Evolutionary conservation across 2,888 invertebrate species (phyloP).

Genomic region (Craniophora ligustri): DNA sequence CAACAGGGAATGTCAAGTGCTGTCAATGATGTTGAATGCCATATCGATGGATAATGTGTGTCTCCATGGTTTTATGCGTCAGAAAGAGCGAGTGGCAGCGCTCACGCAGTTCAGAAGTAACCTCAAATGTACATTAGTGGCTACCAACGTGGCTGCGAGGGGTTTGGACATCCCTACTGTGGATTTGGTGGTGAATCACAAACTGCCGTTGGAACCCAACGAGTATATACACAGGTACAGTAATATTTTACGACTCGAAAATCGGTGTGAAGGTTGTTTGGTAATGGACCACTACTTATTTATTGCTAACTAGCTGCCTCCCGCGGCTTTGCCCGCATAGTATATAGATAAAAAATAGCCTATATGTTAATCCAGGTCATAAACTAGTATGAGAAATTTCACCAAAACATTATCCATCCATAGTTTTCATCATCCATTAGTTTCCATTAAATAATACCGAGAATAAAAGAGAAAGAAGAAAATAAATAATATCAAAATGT

Average conservation of each 20-base stretch:
- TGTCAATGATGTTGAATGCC: slow-evolving; percentile 96
- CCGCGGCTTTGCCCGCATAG: no score
- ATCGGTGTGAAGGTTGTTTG: no score
- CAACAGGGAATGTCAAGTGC: slow-evolving; percentile 94
- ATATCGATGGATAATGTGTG: slow-evolving; percentile 96
- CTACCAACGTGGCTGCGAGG: slow-evolving; percentile 98
- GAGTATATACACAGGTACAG: slow-evolving; percentile 95
- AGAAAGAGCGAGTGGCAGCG: slow-evolving; percentile 94
- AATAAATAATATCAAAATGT: no score
- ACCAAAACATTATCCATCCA: no score
- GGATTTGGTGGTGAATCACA: slow-evolving; percentile 98
- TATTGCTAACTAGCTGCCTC: no score
- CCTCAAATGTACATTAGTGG: slow-evolving; percentile 95
- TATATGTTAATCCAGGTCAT: no score
- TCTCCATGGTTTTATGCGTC: slow-evolving; percentile 97
- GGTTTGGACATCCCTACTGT: slow-evolving; percentile 99
- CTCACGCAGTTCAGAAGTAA: slow-evolving; percentile 97
- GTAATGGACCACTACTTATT: no score
- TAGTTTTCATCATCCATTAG: no score
- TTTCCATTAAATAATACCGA: no score
- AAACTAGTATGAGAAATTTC: no score
- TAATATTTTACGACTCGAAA: neutral
- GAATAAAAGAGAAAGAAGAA: no score
- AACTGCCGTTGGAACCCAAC: slow-evolving; percentile 96
- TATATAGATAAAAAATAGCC: no score